A percentile compares a stretch with the other conserved stretches of the same genome.
Evolutionary conservation across 2,888 invertebrate genomes (phyloP).

Genomic region (Hylaea fasciaria): DNA sequence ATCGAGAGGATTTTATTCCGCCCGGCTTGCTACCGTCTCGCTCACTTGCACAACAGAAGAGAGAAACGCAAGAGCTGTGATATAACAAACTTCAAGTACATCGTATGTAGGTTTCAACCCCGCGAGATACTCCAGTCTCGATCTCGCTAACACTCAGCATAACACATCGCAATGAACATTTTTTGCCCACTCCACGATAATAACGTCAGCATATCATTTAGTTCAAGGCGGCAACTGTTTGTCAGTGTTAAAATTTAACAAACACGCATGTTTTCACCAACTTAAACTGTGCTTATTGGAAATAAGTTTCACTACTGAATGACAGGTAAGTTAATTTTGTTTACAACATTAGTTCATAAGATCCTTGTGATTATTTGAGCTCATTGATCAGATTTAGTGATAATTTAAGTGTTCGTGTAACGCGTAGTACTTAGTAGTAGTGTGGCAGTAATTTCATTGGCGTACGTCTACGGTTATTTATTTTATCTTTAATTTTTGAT

Average conservation of each 20-base stretch:
- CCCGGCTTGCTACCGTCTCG: slow-evolving; percentile 42
- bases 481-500: no score
- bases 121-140: slow-evolving; percentile 37
- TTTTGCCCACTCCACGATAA: slow-evolving; percentile 14
- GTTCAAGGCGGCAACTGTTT: slow-evolving; percentile 9
- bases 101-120: slow-evolving; percentile 30
- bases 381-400: no score
- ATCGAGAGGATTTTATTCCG: slow-evolving; percentile 25
- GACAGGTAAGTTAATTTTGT: slow-evolving; percentile 33
- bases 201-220: slow-evolving; percentile 1
- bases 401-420: no score
- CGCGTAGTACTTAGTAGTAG: no score
- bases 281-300: slow-evolving; percentile 17
- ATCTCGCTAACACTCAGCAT: slow-evolving; percentile 21
- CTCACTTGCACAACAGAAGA: slow-evolving; percentile 36
- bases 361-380: no score
- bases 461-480: no score
- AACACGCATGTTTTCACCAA: slow-evolving; percentile 15
- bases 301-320: slow-evolving; percentile 20
- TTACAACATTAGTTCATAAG: slow-evolving; percentile 8
- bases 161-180: slow-evolving; percentile 32
- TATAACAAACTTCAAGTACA: slow-evolving; percentile 30
- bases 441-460: no score
- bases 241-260: slow-evolving; percentile 25
- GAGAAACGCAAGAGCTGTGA: slow-evolving; percentile 32